phyloP scores from a whole-genome alignment of 2,113 vertebrate species.

The Oenanthe melanoleuca region DNA sequence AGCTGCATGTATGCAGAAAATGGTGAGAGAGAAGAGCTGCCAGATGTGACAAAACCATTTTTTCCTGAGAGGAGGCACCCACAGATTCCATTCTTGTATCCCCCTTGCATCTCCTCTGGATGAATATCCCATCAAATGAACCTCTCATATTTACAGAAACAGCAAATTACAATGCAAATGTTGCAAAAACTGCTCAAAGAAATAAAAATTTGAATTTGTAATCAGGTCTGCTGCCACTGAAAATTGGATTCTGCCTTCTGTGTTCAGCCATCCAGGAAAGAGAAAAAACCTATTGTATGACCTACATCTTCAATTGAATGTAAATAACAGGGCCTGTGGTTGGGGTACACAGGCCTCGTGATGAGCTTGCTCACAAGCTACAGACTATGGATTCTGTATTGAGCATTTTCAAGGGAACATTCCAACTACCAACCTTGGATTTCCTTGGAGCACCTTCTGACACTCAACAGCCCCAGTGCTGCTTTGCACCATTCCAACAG shows the following conservation, averaged over 20 bases:
- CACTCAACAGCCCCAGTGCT: neutral
- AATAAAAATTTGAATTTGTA: conserved; percentile 30
- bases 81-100: neutral
- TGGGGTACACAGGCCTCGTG: neutral
- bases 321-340: conserved; percentile 26
- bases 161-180: conserved; percentile 19
- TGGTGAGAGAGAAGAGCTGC: neutral
- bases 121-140: neutral
- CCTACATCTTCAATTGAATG: conserved; percentile 50
- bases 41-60: neutral
- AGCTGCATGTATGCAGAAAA: neutral
- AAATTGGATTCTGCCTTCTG: conserved; percentile 42
- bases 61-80: neutral
- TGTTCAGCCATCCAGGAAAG: neutral
- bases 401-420: neutral
- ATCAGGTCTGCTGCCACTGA: conserved; percentile 7
- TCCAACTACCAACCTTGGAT: rapidly evolving
- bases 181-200: conserved; percentile 17
- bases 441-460: neutral
- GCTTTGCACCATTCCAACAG: neutral
- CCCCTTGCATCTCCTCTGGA: neutral
- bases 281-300: conserved; percentile 1
- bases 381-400: neutral
- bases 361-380: neutral
- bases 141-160: neutral